Percentiles rank a stretch among this genome's conserved stretches.
phyloP scores from a whole-genome alignment of 2,113 vertebrate species.

The Opisthocomus hoazin region DNA sequence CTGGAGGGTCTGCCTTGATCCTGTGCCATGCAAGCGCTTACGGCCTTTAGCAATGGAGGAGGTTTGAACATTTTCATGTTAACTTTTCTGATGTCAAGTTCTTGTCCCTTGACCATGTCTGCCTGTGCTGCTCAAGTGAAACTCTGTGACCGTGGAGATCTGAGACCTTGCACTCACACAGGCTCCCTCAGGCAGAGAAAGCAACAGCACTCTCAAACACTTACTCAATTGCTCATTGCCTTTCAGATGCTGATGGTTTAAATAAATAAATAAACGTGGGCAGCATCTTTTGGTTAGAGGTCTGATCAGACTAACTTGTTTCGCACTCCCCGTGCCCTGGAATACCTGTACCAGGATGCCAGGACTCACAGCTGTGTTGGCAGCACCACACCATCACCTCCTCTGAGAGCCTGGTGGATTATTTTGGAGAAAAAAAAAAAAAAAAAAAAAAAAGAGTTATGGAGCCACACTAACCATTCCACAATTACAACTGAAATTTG shows the following conservation, averaged over 20 bases:
- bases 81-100: background rate
- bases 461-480: background rate
- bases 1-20: background rate
- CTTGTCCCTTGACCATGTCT: background rate
- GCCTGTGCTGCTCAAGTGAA: background rate
- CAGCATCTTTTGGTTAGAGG: background rate
- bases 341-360: background rate
- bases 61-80: background rate
- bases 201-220: background rate
- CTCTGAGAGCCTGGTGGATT: fast-evolving
- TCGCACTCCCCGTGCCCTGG: background rate
- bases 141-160: fast-evolving
- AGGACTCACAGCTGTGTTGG: background rate
- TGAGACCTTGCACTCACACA: background rate
- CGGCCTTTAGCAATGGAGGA: fast-evolving
- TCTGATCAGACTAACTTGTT: background rate
- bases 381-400: background rate
- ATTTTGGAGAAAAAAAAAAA: background rate
- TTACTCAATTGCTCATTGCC: background rate
- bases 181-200: background rate
- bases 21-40: background rate
- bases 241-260: background rate
- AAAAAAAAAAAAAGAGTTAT: background rate
- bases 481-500: background rate
- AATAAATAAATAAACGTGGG: background rate